Evolutionary conservation across 2,888 invertebrate species (phyloP).

Genomic region (Tyria jacobaeae): DNA sequence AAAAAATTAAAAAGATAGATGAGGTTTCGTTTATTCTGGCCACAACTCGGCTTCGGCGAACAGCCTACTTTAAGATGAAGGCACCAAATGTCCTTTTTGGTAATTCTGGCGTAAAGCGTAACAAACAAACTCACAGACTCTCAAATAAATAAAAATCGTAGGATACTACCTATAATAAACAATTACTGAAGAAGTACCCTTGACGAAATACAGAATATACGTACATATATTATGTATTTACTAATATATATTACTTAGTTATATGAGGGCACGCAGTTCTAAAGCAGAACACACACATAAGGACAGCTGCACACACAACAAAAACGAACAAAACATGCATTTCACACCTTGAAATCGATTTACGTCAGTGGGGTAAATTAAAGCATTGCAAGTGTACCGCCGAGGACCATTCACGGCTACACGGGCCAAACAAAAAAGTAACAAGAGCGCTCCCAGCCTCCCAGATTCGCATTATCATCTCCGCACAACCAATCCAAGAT

Average conservation of each 20-base stretch:
- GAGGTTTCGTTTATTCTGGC: no score
- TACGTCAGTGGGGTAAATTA: conserved; percentile 76
- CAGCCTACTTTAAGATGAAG: no score
- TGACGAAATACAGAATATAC: no score
- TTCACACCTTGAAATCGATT: conserved; percentile 81
- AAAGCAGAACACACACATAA: conserved; percentile 35
- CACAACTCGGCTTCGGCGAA: no score
- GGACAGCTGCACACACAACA: conserved; percentile 51
- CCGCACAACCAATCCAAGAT: conserved; percentile 73
- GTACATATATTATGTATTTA: no score
- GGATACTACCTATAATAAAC: no score
- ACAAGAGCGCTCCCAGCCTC: conserved; percentile 75
- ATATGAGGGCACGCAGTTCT: background rate
- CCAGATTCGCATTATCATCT: conserved; percentile 85
- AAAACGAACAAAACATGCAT: conserved; percentile 58
- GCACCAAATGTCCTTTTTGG: no score
- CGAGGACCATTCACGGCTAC: conserved; percentile 70
- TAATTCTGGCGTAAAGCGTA: no score
- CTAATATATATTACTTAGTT: background rate
- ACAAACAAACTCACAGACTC: no score
- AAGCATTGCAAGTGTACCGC: conserved; percentile 70
- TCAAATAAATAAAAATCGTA: no score
- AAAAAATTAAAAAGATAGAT: no score
- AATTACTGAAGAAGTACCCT: no score
- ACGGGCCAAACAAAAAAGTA: conserved; percentile 77